These are phyloP conservation scores for Chaetogeoica ovagalla DNA, from an alignment of 2,888 invertebrate genomes.

Conservation along the genomic window DNA sequence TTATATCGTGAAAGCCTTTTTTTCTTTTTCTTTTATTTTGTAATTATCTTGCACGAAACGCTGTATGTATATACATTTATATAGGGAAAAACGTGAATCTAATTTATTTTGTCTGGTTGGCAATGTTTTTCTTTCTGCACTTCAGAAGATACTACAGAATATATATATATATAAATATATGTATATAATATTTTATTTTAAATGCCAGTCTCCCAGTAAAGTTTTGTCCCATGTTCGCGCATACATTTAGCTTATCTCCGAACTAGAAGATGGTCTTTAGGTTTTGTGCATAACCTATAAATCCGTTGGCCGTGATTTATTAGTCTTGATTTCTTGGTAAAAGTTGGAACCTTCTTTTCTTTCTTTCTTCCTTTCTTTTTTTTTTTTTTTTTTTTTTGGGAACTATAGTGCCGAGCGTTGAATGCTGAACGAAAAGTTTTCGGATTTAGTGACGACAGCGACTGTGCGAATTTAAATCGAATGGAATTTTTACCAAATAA, in stretches of 20 bases:
- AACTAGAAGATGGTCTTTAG: conserved; percentile 32
- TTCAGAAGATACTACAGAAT: background rate
- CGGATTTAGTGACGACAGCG: conserved; percentile 43
- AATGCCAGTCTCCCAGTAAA: conserved; percentile 23
- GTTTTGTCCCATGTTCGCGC: conserved; percentile 48
- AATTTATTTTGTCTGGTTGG: conserved; percentile 8
- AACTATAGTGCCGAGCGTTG: conserved; percentile 10
- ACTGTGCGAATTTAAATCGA: conserved; percentile 44
- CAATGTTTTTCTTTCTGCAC: conserved; percentile 2
- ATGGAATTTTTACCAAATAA: conserved; percentile 15
- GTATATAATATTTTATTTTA: background rate
- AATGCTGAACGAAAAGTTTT: conserved; percentile 40
- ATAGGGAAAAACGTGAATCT: background rate
- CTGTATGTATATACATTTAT: no score
- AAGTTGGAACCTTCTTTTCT: conserved; percentile 36
- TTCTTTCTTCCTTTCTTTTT: no score
- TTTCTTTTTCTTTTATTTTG: background rate
- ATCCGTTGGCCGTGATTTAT: conserved; percentile 49
- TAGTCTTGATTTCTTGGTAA: conserved; percentile 39
- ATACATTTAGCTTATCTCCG: conserved; percentile 50
- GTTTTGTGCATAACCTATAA: conserved; percentile 47
- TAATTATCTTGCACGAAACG: background rate
- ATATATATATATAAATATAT: conserved; percentile 7
- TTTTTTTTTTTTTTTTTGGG: background rate
- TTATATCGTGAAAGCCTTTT: no score